Base-by-base conservation (phyloP, 2,113 vertebrate genomes). In the Xiphophorus hellerii region DNA sequence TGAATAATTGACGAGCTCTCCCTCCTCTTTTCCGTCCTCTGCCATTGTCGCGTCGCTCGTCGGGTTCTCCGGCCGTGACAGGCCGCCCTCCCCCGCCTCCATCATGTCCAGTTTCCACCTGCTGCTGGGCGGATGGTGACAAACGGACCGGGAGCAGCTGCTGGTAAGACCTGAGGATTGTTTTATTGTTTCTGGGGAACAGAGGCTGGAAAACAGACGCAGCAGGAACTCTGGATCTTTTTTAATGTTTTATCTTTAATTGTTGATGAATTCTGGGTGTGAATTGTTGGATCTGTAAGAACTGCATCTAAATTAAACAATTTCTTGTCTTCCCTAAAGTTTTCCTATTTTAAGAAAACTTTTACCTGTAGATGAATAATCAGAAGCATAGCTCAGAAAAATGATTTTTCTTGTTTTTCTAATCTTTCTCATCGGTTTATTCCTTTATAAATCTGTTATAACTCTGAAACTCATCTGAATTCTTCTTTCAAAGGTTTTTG, bases 1-100 rank as follows among this genome's bases (percentile, higher is more conserved):
- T 95, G 77, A 95, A 95, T 95, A 92, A 95, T 95, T 95, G 88
- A 95, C 85, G 15, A 86, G 80, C 76, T 27, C 77, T n/a, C 74
- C 67, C 77, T 73, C 71, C 77, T 75, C 73, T 79, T 87, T 89
- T 93, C 89, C 91, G 93, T 89, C 88, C 84, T 76, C 81, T 42
- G 76, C 79, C 81, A 78, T 81, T 88, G 85, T 84, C 29, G 72
- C 48, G 76, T 80, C 33, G 5, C 67, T 85, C 76, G 5, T 78
- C 73, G 0, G 35, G 37, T 61, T 66, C 65, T 66, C 17, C 64
- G 37, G 66, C 81, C 22, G 60, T 75, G 76, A 79, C 66, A 8
- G 12, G 48, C 63, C 6, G 9, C 78, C 74, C 75, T 42, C 82
- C 69, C 28, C 65, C 73, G 1, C 73, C 71, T 78, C 65, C 48